These are phyloP conservation scores for Nemoura dubitans DNA, from an alignment of 2,888 invertebrate genomes.

Conservation along the genomic window DNA sequence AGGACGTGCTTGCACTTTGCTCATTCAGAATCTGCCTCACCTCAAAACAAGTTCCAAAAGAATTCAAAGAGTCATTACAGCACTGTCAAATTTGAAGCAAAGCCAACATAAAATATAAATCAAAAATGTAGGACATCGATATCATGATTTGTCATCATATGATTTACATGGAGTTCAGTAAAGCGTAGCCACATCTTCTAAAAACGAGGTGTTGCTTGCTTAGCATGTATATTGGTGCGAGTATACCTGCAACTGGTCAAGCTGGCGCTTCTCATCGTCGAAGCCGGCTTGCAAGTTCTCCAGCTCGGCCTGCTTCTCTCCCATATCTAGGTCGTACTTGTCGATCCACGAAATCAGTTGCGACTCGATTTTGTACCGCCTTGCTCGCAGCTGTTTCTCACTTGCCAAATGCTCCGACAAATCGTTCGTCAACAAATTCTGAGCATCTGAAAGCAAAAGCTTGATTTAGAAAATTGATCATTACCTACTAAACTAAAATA, in stretches of 20 bases:
- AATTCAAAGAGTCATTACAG: too few relatives aligned
- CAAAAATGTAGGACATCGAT: too few relatives aligned
- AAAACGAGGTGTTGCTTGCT: too few relatives aligned
- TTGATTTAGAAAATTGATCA: too few relatives aligned
- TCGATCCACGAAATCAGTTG: conserved; percentile 67
- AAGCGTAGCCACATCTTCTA: too few relatives aligned
- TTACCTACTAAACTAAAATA: background rate
- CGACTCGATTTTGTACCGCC: conserved; percentile 68
- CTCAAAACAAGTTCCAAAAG: too few relatives aligned
- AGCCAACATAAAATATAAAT: too few relatives aligned
- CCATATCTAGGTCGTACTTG: conserved; percentile 70
- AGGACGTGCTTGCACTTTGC: too few relatives aligned
- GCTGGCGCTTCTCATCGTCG: conserved; percentile 62
- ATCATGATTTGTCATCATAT: too few relatives aligned
- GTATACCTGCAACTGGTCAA: conserved; percentile 61
- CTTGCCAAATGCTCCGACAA: conserved; percentile 62
- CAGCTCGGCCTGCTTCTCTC: conserved; percentile 65
- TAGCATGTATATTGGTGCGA: too few relatives aligned
- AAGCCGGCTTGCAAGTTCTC: conserved; percentile 64
- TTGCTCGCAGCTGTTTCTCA: conserved; percentile 65
- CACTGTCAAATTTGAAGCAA: background rate
- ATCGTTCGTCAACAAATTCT: background rate
- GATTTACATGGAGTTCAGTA: too few relatives aligned
- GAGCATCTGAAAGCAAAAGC: background rate
- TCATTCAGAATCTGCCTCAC: too few relatives aligned